These are phyloP conservation scores for Ailuropoda melanoleuca DNA, from an alignment of 2,113 vertebrate genomes.

Conservation along the genomic window DNA sequence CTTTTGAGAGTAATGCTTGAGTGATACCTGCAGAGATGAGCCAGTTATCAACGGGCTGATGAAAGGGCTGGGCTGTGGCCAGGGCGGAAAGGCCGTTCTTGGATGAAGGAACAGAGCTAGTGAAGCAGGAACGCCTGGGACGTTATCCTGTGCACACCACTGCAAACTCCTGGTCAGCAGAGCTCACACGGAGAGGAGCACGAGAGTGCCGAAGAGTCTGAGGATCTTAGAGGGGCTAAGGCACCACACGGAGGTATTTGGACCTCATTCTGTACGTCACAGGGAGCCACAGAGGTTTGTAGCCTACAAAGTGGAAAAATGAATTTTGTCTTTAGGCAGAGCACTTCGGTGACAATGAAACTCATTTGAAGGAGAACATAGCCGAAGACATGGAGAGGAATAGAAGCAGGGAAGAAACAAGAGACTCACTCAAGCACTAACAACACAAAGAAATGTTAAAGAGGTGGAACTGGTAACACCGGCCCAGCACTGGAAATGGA, in stretches of 20 bases:
- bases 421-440: background rate
- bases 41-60: background rate
- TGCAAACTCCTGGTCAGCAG: background rate
- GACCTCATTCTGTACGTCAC: background rate
- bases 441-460: background rate
- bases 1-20: background rate
- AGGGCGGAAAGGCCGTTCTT: background rate
- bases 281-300: background rate
- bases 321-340: background rate
- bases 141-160: too few species aligned
- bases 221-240: too few species aligned
- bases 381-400: background rate
- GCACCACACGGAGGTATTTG: background rate
- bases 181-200: background rate
- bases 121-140: background rate
- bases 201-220: background rate
- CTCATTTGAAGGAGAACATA: background rate
- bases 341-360: background rate
- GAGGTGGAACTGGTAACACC: background rate
- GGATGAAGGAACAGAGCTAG: background rate
- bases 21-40: background rate
- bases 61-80: background rate
- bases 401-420: background rate
- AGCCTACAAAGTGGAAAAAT: background rate
- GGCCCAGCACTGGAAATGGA: background rate